Percentiles rank a stretch among this genome's conserved stretches.
phyloP scores from a whole-genome alignment of 2,888 invertebrate species.

The Erebia ligea region DNA sequence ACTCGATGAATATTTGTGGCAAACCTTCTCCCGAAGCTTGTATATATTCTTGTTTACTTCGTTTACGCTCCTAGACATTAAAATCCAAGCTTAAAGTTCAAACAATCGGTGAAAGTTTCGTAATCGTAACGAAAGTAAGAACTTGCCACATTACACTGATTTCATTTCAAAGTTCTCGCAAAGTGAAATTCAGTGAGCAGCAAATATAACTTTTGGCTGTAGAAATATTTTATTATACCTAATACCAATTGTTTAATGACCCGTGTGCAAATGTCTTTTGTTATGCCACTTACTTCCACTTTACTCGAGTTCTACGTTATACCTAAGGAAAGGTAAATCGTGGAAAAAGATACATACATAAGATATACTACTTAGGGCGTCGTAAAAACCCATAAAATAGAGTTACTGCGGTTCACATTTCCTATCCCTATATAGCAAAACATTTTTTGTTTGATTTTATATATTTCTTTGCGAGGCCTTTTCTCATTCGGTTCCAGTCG shows the following conservation, averaged over 20 bases:
- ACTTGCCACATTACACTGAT: constrained; percentile 15
- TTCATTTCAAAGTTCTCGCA: constrained; percentile 15
- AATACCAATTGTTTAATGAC: constrained; percentile 27
- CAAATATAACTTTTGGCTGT: constrained; percentile 23
- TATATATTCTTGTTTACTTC: not conserved
- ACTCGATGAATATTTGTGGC: too few species aligned
- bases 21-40: not conserved
- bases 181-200: constrained; percentile 25
- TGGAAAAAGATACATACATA: not conserved
- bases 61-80: not conserved
- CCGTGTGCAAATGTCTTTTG: constrained; percentile 27
- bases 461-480: not conserved
- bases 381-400: constrained; percentile 1
- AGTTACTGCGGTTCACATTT: not conserved
- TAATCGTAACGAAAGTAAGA: constrained; percentile 17
- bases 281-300: constrained; percentile 21
- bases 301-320: constrained; percentile 11
- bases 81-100: not conserved
- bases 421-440: not conserved
- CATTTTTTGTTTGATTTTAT: not conserved
- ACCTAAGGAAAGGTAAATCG: constrained; percentile 4
- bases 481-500: not conserved
- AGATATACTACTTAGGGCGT: not conserved
- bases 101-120: not conserved
- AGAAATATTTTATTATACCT: constrained; percentile 17